Conservation (phyloP, 2,888 invertebrate genomes). For the Rotaria magnacalcarata region DNA sequence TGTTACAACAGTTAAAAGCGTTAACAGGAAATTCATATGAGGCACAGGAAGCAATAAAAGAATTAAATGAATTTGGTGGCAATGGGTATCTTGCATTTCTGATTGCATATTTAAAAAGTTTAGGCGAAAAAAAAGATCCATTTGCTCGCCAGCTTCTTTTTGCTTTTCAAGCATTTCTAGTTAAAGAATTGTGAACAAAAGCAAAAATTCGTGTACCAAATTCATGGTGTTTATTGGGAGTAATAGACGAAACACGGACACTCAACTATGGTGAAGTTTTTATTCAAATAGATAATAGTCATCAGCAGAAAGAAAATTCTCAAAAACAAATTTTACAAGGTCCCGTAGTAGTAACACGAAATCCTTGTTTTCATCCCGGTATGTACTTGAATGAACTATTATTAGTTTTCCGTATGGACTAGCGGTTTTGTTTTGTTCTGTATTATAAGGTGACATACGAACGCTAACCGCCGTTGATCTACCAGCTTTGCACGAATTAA, state of each 20-base stretch:
- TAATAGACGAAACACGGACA: neutral
- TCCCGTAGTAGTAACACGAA: neutral
- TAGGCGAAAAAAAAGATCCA: neutral
- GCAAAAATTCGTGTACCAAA: neutral
- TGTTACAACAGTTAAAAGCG: conserved; percentile 1
- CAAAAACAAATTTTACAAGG: neutral
- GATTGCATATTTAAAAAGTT: neutral
- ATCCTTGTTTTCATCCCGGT: conserved; percentile 32
- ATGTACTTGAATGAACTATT: neutral
- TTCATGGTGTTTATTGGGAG: neutral
- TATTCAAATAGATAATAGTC: neutral
- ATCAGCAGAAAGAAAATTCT: neutral
- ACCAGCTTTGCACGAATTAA: neutral
- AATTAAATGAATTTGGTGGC: neutral
- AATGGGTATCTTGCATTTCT: conserved; percentile 7
- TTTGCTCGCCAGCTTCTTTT: neutral
- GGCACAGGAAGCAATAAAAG: neutral
- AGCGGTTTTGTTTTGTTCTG: too few species aligned
- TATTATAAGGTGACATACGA: neutral
- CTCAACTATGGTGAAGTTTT: neutral
- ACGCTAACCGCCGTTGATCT: neutral
- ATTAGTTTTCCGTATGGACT: neutral
- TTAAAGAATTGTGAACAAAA: conserved; percentile 17
- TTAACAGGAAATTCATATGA: neutral
- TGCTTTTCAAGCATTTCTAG: neutral